A percentile compares a stretch with the other conserved stretches of the same genome.
Conservation (phyloP, 2,113 vertebrate genomes). For the Pygoscelis antarcticus region DNA sequence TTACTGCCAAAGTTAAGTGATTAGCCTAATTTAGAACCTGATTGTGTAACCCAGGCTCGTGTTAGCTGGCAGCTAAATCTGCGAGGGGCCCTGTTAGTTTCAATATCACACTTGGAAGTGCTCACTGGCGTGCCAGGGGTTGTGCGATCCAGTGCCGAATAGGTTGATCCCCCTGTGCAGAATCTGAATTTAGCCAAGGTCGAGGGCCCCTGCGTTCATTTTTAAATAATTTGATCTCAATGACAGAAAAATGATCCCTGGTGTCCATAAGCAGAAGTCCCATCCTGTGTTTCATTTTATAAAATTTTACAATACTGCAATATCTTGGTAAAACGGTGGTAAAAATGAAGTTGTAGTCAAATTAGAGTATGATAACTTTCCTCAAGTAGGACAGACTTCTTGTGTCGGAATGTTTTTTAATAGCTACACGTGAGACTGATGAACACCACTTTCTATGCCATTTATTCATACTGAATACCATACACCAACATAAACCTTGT, state of each 20-base stretch:
- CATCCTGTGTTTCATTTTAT: not conserved
- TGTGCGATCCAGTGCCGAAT: not conserved
- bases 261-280: not conserved
- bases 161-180: not conserved
- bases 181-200: not conserved
- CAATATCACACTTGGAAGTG: not conserved
- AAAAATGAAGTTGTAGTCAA: not conserved
- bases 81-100: not conserved
- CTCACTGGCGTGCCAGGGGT: not conserved
- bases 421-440: fast-evolving
- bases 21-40: not conserved
- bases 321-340: not conserved
- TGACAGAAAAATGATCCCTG: not conserved
- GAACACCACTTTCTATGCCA: not conserved
- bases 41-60: not conserved
- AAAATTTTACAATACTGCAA: not conserved
- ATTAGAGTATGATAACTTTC: not conserved
- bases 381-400: not conserved
- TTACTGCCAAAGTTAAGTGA: slow-evolving; percentile 26
- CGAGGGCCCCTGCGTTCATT: not conserved
- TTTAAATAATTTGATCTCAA: not conserved
- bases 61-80: not conserved
- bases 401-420: not conserved
- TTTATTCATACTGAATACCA: not conserved
- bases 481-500: not conserved